These are phyloP conservation scores for Linurgus olivaceus DNA, from an alignment of 2,797 vertebrate species.

Conservation along the genomic window DNA sequence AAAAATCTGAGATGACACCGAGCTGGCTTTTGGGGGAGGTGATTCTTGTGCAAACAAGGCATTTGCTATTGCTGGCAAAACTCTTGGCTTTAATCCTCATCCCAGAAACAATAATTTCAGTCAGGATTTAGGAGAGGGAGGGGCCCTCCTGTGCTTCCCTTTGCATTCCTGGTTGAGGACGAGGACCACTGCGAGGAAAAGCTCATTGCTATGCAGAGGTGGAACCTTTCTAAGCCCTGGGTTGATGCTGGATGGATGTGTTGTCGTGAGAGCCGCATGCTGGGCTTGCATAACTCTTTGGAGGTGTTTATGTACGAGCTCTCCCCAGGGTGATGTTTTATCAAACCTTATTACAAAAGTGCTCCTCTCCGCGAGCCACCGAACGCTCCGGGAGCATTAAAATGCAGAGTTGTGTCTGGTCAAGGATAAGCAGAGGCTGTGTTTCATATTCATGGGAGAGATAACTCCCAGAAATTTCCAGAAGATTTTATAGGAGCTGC, in stretches of 20 bases:
- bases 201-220: not conserved
- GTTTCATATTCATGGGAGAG: not conserved
- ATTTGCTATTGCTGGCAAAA: not conserved
- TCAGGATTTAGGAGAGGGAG: not conserved
- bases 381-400: not conserved
- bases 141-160: not conserved
- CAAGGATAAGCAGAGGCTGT: not conserved
- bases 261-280: not conserved
- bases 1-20: not conserved
- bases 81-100: not conserved
- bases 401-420: constrained; percentile 13
- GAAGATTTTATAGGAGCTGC: not conserved
- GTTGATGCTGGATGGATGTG: not conserved
- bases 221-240: not conserved
- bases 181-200: not conserved
- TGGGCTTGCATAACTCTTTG: constrained; percentile 2
- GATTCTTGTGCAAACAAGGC: not conserved
- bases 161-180: not conserved
- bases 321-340: constrained; percentile 57
- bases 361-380: not conserved
- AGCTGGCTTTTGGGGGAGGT: not conserved
- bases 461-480: not conserved
- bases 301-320: constrained; percentile 21
- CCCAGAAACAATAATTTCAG: not conserved
- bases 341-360: constrained; percentile 22